Evolutionary conservation across 2,888 invertebrate species (phyloP).

Genomic region (Bugulina stolonifera): DNA sequence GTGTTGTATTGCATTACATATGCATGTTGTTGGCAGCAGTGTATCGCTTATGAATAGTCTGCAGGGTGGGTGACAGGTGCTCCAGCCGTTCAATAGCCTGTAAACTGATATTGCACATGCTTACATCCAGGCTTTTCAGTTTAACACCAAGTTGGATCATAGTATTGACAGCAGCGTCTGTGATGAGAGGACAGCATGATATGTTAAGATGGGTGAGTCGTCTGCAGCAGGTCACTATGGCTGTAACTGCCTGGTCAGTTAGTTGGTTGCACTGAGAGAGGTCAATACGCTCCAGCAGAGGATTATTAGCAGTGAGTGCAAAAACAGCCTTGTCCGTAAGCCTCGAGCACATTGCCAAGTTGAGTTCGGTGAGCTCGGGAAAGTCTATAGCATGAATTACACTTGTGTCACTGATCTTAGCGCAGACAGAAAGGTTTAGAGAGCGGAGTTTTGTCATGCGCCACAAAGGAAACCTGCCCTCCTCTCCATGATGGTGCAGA

Average conservation of each 20-base stretch:
- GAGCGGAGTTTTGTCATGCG: slow-evolving; percentile 55
- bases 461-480: slow-evolving; percentile 26
- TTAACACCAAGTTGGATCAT: slow-evolving; percentile 57
- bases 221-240: slow-evolving; percentile 55
- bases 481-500: slow-evolving; percentile 57
- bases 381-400: slow-evolving; percentile 65
- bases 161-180: slow-evolving; percentile 59
- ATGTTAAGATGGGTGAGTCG: slow-evolving; percentile 61
- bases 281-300: slow-evolving; percentile 65
- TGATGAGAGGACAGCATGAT: slow-evolving; percentile 62
- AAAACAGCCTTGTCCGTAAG: slow-evolving; percentile 64
- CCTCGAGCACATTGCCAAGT: slow-evolving; percentile 65
- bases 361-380: slow-evolving; percentile 61
- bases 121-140: slow-evolving; percentile 61
- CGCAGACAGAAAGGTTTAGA: slow-evolving; percentile 65
- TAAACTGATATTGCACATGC: slow-evolving; percentile 46
- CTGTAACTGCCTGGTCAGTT: slow-evolving; percentile 61
- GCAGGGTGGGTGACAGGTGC: slow-evolving; percentile 33
- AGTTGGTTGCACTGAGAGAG: slow-evolving; percentile 65
- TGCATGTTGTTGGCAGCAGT: too few relatives aligned
- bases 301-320: slow-evolving; percentile 63
- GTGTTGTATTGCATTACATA: too few relatives aligned
- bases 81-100: slow-evolving; percentile 42
- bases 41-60: slow-evolving; percentile 37
- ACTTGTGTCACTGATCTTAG: slow-evolving; percentile 67